Evolutionary conservation across 2,888 invertebrate species (phyloP), one percentile per base, ranked within the genome.

Genomic region (Masnerella sp.): DNA sequence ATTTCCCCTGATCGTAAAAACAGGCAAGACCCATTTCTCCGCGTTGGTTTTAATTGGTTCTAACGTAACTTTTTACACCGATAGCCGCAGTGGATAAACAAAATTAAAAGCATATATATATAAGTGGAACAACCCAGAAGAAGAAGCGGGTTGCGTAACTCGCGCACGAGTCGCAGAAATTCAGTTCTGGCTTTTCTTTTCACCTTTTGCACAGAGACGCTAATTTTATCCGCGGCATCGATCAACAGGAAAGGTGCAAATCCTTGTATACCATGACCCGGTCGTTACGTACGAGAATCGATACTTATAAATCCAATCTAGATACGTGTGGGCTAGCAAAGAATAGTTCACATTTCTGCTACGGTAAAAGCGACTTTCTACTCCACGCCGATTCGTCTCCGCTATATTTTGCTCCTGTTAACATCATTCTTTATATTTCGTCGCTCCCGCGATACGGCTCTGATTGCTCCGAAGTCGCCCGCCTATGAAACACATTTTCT

Each of bases 231-330:
- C 65, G 61, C 36, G 54, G 69, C 65, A 65, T 69, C 69, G 74
- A 74, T 74, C 74, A 65, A 67, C 58, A 74, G 67, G 69, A 74
- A 74, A 74, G 74, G 74, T 74, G 74, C 74, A 69, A 74, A 74
- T 74, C 58, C 74, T 74, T 74, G 74, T 74, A 74, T 69, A 74
- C 69, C 74, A 64, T 59, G 69, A 74, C 74, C 74, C 61, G 69
- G 69, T 70, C 64, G 74, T 69, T 74, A 74, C 69, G 64, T 74
- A 69, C 51, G 64, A 56, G 59, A 52, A 69, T 74, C 74, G 74
- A 74, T 74, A 69, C 64, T 68, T 74, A 68, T 68, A 74, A 74
- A 74, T 74, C 69, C 74, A 74, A 64, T 69, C 74, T 59, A 74
- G 68, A 74, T 74, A 74, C 64, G 73, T 68, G 68, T 68, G 64